phyloP scores from a whole-genome alignment of 2,113 vertebrate genomes.

The Phylloscopus trochiloides region DNA sequence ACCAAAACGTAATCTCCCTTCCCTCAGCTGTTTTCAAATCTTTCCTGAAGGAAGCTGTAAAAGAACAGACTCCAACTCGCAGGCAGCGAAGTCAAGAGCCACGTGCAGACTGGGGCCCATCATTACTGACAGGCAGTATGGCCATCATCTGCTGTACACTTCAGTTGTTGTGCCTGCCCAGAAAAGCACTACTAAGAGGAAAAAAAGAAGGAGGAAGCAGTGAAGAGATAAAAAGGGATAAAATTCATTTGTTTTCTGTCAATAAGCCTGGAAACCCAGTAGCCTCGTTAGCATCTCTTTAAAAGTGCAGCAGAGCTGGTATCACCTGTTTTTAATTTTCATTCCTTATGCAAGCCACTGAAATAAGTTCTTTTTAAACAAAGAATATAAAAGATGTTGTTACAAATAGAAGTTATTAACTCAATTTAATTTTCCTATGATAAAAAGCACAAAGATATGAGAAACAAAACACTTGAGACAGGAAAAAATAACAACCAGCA shows the following conservation, averaged over 20 bases:
- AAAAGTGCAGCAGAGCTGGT: background rate
- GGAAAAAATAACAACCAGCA: conserved; percentile 9
- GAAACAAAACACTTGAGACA: conserved; percentile 8
- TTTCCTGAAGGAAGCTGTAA: background rate
- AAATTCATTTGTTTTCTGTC: conserved; percentile 22
- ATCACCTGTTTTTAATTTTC: background rate
- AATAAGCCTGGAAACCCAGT: background rate
- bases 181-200: background rate
- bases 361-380: background rate
- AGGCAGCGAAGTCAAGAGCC: background rate
- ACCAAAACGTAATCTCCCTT: background rate
- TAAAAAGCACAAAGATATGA: background rate
- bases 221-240: background rate
- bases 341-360: background rate
- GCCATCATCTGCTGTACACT: background rate
- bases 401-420: background rate
- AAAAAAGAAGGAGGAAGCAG: background rate
- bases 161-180: background rate
- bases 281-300: background rate
- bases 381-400: background rate
- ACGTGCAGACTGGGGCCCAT: fast-evolving
- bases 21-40: background rate
- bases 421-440: background rate
- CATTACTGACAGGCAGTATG: background rate
- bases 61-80: background rate